These are phyloP conservation scores for Drosophila pseudoananassae DNA, from an alignment of 1,140 invertebrate genomes.

Conservation along the genomic window DNA sequence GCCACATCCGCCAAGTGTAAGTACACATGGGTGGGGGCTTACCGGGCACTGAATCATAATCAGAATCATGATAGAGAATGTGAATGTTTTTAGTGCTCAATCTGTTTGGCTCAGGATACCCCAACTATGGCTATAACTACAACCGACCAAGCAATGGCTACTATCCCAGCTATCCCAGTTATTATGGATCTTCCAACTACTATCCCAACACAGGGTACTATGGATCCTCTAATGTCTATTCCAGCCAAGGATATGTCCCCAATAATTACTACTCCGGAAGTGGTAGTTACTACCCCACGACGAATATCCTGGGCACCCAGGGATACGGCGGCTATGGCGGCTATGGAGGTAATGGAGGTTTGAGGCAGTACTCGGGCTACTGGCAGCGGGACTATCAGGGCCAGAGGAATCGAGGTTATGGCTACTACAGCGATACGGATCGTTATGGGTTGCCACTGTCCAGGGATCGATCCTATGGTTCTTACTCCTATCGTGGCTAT, in stretches of 20 bases:
- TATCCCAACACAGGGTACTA: constrained; percentile 47
- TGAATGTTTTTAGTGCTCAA: constrained; percentile 56
- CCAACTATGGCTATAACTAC: constrained; percentile 54
- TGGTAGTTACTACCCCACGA: constrained; percentile 65
- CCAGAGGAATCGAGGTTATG: constrained; percentile 79
- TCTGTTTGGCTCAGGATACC: constrained; percentile 61
- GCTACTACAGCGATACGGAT: constrained; percentile 76
- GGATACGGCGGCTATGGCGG: constrained; percentile 83
- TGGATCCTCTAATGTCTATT: constrained; percentile 21
- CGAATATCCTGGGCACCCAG: constrained; percentile 71
- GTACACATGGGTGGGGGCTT: constrained; percentile 5
- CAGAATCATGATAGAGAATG: too few species aligned
- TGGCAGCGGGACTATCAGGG: constrained; percentile 79
- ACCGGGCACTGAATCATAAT: not conserved
- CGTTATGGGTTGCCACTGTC: constrained; percentile 72
- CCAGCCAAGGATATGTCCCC: constrained; percentile 45
- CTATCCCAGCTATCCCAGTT: constrained; percentile 30
- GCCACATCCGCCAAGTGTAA: constrained; percentile 74
- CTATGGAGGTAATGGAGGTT: constrained; percentile 84
- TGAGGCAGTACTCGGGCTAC: constrained; percentile 83
- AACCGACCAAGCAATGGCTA: constrained; percentile 14
- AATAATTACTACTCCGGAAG: constrained; percentile 19
- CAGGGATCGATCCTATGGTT: constrained; percentile 51
- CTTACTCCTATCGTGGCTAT: constrained; percentile 63
- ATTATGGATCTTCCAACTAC: constrained; percentile 49